Percentiles rank a stretch among this genome's conserved stretches.
These are phyloP conservation scores for cat (Felis catus) DNA, from an alignment of 2,113 vertebrate genomes.

Conservation along the genomic window DNA sequence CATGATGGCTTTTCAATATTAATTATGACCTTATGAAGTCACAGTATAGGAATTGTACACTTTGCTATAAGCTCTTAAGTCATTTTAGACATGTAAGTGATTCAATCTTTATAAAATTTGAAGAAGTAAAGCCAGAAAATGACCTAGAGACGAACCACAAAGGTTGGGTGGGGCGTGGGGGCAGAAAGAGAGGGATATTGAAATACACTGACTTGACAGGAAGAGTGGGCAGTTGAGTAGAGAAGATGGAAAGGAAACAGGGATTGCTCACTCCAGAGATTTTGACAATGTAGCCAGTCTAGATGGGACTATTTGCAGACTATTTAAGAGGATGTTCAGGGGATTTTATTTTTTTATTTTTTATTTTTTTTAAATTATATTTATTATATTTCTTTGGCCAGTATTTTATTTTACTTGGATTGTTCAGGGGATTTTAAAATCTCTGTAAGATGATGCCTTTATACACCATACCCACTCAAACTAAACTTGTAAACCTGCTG, in stretches of 20 bases:
- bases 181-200: not conserved
- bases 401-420: too few species aligned
- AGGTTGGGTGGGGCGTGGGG: not conserved
- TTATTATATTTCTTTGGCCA: too few species aligned
- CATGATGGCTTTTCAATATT: slow-evolving; percentile 7
- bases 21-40: not conserved
- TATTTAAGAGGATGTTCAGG: not conserved
- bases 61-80: not conserved
- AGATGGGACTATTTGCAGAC: not conserved
- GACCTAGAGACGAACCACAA: not conserved
- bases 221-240: not conserved
- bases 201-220: not conserved
- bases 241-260: not conserved
- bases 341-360: not conserved
- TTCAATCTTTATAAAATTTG: not conserved
- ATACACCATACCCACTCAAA: not conserved
- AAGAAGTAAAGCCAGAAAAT: not conserved
- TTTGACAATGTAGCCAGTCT: not conserved
- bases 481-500: not conserved
- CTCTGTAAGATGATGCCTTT: not conserved
- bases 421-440: not conserved
- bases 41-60: not conserved
- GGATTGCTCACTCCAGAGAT: not conserved
- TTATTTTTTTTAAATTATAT: too few species aligned
- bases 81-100: not conserved